These are phyloP conservation scores for Hypsibius dujardini DNA, from an alignment of 1,140 invertebrate genomes.

Conservation along the genomic window DNA sequence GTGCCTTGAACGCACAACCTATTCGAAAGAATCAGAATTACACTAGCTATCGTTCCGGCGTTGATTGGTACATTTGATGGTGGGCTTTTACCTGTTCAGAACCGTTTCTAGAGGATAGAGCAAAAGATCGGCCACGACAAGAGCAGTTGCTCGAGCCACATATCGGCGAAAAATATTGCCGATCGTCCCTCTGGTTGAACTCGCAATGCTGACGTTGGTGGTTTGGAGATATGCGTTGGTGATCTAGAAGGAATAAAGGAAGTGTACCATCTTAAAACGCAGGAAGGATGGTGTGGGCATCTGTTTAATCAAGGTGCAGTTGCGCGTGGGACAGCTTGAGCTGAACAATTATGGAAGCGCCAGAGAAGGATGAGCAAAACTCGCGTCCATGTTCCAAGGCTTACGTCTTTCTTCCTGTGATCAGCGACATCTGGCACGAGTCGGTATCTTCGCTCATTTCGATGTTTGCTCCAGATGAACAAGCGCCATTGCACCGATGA, in stretches of 20 bases:
- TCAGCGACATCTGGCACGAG: conserved; percentile 5
- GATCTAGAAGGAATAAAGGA: not conserved
- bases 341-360: not conserved
- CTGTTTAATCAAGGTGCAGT: no score
- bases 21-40: no score
- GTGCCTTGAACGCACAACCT: conserved; percentile 13
- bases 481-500: not conserved
- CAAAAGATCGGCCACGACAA: not conserved
- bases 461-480: not conserved
- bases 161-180: not conserved
- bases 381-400: not conserved
- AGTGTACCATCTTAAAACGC: no score
- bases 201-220: not conserved
- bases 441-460: not conserved
- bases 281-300: no score
- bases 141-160: not conserved
- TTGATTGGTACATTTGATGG: no score
- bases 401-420: not conserved
- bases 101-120: conserved; percentile 12
- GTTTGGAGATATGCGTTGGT: conserved; percentile 2
- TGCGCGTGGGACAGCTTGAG: not conserved
- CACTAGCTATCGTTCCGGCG: no score
- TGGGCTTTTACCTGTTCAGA: not conserved
- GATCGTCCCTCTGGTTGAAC: not conserved
- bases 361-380: not conserved